Conservation (phyloP, 1,140 invertebrate species). For the Drosophila elegans region DNA sequence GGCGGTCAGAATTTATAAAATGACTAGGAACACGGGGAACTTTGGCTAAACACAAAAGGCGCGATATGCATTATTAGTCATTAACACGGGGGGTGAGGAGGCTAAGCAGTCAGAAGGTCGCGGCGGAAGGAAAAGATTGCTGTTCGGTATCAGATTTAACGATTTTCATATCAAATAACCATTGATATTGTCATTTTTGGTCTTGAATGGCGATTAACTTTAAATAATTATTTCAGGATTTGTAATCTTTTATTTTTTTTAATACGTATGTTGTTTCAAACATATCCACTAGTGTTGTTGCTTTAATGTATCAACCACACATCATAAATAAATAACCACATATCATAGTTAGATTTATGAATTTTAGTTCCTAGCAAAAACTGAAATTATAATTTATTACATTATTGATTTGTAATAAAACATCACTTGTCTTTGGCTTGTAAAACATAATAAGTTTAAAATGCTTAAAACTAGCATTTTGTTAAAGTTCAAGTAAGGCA, state of each 20-base stretch:
- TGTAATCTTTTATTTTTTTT: too few relatives aligned
- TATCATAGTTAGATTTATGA: too few relatives aligned
- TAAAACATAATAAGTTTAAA: background rate
- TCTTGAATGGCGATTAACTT: background rate
- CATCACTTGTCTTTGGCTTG: too few relatives aligned
- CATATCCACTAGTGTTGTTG: too few relatives aligned
- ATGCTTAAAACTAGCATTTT: background rate
- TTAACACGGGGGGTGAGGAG: slow-evolving; percentile 5
- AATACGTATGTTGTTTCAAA: too few relatives aligned
- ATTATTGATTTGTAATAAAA: too few relatives aligned
- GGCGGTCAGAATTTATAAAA: slow-evolving; percentile 38
- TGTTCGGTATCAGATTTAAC: background rate
- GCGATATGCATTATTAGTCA: slow-evolving; percentile 61
- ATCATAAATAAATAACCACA: too few relatives aligned
- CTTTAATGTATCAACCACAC: too few relatives aligned
- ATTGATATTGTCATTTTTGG: too few relatives aligned
- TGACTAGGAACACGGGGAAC: slow-evolving; percentile 58
- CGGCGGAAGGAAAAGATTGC: background rate
- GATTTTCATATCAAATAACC: background rate
- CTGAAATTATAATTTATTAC: too few relatives aligned
- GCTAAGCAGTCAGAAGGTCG: slow-evolving; percentile 46
- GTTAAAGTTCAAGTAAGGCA: background rate
- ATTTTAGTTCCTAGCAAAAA: too few relatives aligned
- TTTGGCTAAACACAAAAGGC: slow-evolving; percentile 15
- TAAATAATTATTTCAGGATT: too few relatives aligned